These are phyloP conservation scores for Acrocyrtus sp. DNA, from an alignment of 2,888 invertebrate genomes.

Conservation along the genomic window DNA sequence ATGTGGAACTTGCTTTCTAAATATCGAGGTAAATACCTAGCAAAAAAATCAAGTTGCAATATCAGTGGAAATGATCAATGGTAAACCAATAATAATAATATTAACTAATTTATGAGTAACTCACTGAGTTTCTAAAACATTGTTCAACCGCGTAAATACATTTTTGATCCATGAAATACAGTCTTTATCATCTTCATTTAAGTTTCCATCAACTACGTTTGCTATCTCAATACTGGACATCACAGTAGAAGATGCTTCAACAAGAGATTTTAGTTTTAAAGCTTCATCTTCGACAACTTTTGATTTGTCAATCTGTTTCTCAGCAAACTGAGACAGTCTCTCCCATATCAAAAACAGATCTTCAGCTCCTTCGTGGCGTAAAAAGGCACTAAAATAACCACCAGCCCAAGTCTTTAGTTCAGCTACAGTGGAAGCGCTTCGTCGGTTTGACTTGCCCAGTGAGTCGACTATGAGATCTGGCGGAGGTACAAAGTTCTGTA, in stretches of 20 bases:
- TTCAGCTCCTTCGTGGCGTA: slow-evolving; percentile 59
- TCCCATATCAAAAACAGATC: slow-evolving; percentile 59
- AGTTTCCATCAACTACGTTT: slow-evolving; percentile 49
- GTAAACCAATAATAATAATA: too few relatives aligned
- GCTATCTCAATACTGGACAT: slow-evolving; percentile 52
- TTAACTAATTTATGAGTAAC: too few relatives aligned
- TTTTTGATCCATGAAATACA: slow-evolving; percentile 54
- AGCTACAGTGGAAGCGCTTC: slow-evolving; percentile 55
- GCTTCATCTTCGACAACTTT: slow-evolving; percentile 42
- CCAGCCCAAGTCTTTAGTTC: slow-evolving; percentile 58
- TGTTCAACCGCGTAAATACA: slow-evolving; percentile 35
- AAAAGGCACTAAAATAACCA: slow-evolving; percentile 60
- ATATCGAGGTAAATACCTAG: slow-evolving; percentile 80
- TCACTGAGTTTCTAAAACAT: slow-evolving; percentile 47
- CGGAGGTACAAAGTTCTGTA: slow-evolving; percentile 58
- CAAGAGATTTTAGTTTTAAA: slow-evolving; percentile 51
- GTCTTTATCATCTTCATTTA: slow-evolving; percentile 55
- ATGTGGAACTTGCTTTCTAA: slow-evolving; percentile 86
- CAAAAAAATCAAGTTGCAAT: too few relatives aligned
- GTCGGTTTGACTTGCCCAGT: slow-evolving; percentile 54
- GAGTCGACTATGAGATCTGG: slow-evolving; percentile 55
- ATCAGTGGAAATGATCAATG: too few relatives aligned
- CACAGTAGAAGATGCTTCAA: slow-evolving; percentile 53
- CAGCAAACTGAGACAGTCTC: slow-evolving; percentile 30
- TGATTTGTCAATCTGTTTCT: slow-evolving; percentile 8